Base-by-base conservation (phyloP, 1,140 invertebrate genomes). In the Trissolcus basalis region DNA sequence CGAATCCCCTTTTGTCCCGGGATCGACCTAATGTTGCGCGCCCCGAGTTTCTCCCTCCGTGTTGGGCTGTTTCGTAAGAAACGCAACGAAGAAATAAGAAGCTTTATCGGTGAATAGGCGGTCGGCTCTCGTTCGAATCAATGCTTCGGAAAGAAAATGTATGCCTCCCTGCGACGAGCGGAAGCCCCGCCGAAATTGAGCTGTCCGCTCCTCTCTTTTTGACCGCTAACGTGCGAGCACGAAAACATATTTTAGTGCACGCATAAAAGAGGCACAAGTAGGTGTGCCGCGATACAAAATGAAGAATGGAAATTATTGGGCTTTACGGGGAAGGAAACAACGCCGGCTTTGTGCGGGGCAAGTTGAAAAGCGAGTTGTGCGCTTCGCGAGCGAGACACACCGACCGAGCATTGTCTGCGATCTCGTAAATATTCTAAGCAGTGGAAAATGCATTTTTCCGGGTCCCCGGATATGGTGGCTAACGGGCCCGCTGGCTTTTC, bases 401-500 rank as follows among this genome's bases (percentile, higher is more conserved):
- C 36, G 36, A 39, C 27, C 50, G 5, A 39, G 71, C 68, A 84
- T 83, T 84, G 81, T 83, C 71, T 78, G 19, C 72, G 47, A 54
- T 44, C 47, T 81, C 78, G 82, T 84, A 83, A 84, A 84, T 84
- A 82, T 80, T 69, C 68, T 77, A 67, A 76, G 78, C 81, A 69
- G 73, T 80, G 81, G 78, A 78, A 83, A 82, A 83, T 79, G 78
- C 80, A 80, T 81, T 83, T 84, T 82, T 83, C 81, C 81, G 65
- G 2, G 6, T 27, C 19, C 19, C 6, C 19, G 6, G 19, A 6
- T 27, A 27, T 27, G 6, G 6, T 27, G 19, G 6, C 19, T n/a
- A n/a, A n/a, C 19, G 19, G 19, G 6, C 19, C 6, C 2, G 19
- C 19, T 6, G 19, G 1, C 19, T 27, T 27, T 27, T 27, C 2